Conservation (phyloP, 2,113 vertebrate species). For the Pedionomus torquatus region DNA sequence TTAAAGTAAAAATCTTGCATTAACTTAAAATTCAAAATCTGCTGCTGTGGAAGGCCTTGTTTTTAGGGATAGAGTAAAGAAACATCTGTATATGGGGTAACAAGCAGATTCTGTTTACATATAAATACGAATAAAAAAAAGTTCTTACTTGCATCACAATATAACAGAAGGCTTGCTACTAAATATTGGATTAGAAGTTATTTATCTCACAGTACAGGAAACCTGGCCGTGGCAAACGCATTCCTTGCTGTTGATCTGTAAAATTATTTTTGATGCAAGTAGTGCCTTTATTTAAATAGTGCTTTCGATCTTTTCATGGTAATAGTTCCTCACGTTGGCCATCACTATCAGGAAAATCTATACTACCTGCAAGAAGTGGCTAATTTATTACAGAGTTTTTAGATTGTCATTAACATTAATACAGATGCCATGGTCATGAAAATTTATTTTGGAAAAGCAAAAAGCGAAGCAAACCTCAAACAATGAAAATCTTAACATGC, state of each 20-base stretch:
- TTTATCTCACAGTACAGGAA: neutral
- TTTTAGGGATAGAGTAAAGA: neutral
- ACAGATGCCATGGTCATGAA: neutral
- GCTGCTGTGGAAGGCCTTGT: neutral
- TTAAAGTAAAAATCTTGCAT: neutral
- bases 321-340: neutral
- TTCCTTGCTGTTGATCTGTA: neutral
- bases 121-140: neutral
- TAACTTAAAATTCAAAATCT: neutral
- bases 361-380: neutral
- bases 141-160: neutral
- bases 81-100: conserved; percentile 14
- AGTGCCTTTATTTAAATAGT: neutral
- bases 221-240: neutral
- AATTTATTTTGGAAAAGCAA: neutral
- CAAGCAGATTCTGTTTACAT: conserved; percentile 33
- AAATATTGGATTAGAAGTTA: conserved; percentile 9
- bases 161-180: conserved; percentile 16
- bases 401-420: neutral
- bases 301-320: neutral
- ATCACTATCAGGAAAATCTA: neutral
- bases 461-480: neutral
- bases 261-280: neutral
- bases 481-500: neutral
- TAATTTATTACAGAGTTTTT: neutral